Percentiles rank a stretch among this genome's conserved stretches.
phyloP scores from a whole-genome alignment of 2,113 vertebrate species.

The Naja naja region DNA sequence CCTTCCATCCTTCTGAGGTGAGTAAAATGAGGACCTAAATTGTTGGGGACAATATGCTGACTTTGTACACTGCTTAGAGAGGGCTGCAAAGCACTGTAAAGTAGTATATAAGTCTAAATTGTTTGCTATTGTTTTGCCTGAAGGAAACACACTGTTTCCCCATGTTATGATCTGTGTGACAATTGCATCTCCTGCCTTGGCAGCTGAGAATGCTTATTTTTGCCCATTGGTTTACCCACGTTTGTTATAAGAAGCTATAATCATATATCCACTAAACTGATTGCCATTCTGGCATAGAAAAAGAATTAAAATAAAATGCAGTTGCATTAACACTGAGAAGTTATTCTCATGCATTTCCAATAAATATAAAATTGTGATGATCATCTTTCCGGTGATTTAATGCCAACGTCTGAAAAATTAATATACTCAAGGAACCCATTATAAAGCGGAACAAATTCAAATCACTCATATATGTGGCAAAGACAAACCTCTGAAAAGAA shows the following conservation, averaged over 20 bases:
- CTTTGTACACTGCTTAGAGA: no score
- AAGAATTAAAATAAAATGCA: constrained; percentile 57
- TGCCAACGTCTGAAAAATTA: constrained; percentile 69
- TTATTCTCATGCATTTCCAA: constrained; percentile 57
- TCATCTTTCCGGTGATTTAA: constrained; percentile 63
- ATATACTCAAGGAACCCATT: constrained; percentile 52
- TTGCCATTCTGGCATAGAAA: constrained; percentile 48
- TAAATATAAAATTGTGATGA: constrained; percentile 60
- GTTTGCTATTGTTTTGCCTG: neutral
- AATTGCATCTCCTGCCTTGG: constrained; percentile 26
- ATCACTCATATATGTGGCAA: constrained; percentile 54
- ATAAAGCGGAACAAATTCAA: constrained; percentile 68
- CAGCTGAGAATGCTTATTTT: constrained; percentile 41
- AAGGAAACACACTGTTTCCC: neutral
- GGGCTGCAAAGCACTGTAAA: no score
- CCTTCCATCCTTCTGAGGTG: no score
- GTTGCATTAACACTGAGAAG: constrained; percentile 51
- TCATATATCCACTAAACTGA: constrained; percentile 54
- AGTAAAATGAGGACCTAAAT: no score
- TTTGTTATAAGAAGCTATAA: constrained; percentile 40
- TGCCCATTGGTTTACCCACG: constrained; percentile 33
- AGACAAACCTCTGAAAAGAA: constrained; percentile 69
- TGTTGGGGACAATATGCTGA: no score
- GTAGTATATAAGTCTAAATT: no score
- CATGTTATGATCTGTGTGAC: constrained; percentile 26